phyloP scores from a whole-genome alignment of 1,140 invertebrate genomes.

The Cardiocondyla obscurior region DNA sequence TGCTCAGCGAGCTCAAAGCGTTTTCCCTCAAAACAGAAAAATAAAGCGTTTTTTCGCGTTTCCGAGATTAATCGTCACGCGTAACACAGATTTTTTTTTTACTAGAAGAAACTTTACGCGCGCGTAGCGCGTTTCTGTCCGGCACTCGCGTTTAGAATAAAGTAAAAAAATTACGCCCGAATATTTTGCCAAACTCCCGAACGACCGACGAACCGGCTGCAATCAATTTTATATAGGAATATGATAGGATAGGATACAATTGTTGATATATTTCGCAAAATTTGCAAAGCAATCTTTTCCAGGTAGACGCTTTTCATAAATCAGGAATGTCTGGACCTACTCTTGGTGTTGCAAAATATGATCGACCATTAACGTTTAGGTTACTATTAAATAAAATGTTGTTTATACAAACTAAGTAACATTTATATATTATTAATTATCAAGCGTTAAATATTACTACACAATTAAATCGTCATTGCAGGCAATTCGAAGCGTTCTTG shows the following conservation, averaged over 20 bases:
- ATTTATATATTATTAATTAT: background rate
- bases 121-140: no score
- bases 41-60: background rate
- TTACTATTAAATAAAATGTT: conserved; percentile 55
- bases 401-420: background rate
- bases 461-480: conserved; percentile 78
- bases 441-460: background rate
- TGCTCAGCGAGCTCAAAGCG: background rate
- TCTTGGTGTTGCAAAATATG: conserved; percentile 81
- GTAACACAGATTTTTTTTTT: no score
- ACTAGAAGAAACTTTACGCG: no score
- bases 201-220: no score
- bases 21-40: background rate
- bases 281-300: conserved; percentile 4
- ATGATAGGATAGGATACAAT: no score
- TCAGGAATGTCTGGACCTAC: conserved; percentile 80
- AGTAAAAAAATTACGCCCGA: no score
- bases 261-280: background rate
- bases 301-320: conserved; percentile 83
- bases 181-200: no score
- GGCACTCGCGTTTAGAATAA: no score
- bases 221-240: no score
- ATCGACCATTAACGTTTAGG: conserved; percentile 81
- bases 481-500: conserved; percentile 95
- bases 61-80: no score